Evolutionary conservation across 2,797 vertebrate species (phyloP).

Genomic region (Girardinus metallicus): DNA sequence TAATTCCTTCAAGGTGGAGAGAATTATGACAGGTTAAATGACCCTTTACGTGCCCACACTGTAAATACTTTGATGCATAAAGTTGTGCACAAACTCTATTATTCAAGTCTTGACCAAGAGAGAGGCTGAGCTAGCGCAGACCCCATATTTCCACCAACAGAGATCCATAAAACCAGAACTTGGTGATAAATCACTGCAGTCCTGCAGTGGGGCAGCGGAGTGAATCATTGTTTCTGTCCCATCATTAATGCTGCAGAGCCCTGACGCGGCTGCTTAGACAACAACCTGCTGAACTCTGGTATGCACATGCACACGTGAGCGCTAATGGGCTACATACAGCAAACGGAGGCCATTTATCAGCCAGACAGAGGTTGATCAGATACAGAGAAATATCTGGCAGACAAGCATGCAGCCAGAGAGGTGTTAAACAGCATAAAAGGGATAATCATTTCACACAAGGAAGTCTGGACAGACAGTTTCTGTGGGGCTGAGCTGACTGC

Average conservation of each 20-base stretch:
- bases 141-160: constrained; percentile 11
- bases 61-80: constrained; percentile 1
- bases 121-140: background rate
- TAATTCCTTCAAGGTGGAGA: background rate
- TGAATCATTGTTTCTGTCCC: constrained; percentile 52
- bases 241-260: constrained; percentile 35
- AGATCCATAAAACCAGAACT: constrained; percentile 27
- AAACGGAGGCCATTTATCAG: constrained; percentile 40
- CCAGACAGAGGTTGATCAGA: constrained; percentile 34
- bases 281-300: constrained; percentile 36
- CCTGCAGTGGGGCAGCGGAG: constrained; percentile 28
- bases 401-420: constrained; percentile 22
- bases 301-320: constrained; percentile 19
- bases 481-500: constrained; percentile 26
- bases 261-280: constrained; percentile 37
- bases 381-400: constrained; percentile 2
- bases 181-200: constrained; percentile 35
- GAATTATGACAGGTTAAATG: constrained; percentile 11
- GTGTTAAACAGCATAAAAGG: constrained; percentile 21
- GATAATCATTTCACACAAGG: constrained; percentile 42
- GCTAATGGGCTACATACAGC: constrained; percentile 19
- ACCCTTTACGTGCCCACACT: constrained; percentile 10
- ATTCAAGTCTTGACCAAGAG: constrained; percentile 7
- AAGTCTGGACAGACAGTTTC: constrained; percentile 28
- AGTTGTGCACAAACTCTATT: background rate